Evolutionary conservation across 1,140 invertebrate species (phyloP).

Genomic region (Drosophila navojoa): DNA sequence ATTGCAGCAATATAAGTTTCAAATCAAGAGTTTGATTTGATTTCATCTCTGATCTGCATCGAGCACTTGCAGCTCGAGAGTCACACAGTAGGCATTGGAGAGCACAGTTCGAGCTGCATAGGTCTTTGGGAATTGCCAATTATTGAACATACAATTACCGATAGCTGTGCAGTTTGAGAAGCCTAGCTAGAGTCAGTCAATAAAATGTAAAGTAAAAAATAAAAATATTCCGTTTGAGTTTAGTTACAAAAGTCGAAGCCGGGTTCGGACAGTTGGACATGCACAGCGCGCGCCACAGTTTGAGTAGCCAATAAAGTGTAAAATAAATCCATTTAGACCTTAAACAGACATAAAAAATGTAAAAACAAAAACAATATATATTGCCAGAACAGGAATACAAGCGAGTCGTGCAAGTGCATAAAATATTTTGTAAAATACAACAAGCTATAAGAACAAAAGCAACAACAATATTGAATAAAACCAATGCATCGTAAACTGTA

Average conservation of each 20-base stretch:
- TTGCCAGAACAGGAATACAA: constrained; percentile 25
- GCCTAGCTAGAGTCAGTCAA: not conserved
- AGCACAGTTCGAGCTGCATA: no score
- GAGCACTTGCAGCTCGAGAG: constrained; percentile 5
- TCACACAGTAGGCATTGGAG: not conserved
- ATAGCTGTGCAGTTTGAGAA: not conserved
- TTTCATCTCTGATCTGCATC: not conserved
- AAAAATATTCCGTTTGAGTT: not conserved
- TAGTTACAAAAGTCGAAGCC: constrained; percentile 3
- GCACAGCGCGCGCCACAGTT: not conserved
- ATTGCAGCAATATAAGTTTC: constrained; percentile 1
- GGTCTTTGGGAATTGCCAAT: no score
- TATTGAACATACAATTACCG: no score
- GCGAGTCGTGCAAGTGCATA: constrained; percentile 27
- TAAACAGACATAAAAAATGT: constrained; percentile 37
- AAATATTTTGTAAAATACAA: constrained; percentile 60
- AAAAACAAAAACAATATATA: constrained; percentile 18
- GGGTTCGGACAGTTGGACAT: no score
- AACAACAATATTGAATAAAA: constrained; percentile 36
- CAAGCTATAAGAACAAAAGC: constrained; percentile 19
- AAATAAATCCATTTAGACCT: constrained; percentile 51
- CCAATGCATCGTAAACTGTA: constrained; percentile 29
- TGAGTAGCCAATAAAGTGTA: constrained; percentile 33
- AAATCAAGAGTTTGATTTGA: no score
- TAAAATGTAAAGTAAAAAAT: constrained; percentile 43